phyloP scores from a whole-genome alignment of 1,140 invertebrate genomes.

The Thaumetopoea pityocampa region DNA sequence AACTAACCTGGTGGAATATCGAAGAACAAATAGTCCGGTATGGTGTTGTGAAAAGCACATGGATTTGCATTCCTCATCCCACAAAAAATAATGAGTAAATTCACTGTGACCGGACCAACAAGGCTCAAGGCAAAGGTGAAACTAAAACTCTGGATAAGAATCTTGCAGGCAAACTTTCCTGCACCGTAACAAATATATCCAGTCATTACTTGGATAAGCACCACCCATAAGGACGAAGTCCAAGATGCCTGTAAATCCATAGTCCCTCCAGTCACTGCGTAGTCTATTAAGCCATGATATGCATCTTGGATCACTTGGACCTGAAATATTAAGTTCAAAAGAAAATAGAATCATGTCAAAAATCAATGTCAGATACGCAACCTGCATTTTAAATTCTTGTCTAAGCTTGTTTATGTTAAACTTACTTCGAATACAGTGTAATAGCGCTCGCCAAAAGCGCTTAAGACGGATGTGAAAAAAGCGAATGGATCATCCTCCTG shows the following conservation, averaged over 20 bases:
- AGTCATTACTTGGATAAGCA: constrained; percentile 86
- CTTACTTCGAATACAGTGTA: constrained; percentile 85
- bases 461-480: constrained; percentile 82
- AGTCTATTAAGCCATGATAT: constrained; percentile 80
- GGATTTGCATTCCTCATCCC: constrained; percentile 89
- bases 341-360: too few relatives aligned
- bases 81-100: constrained; percentile 90
- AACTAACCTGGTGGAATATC: constrained; percentile 83
- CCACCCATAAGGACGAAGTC: constrained; percentile 84
- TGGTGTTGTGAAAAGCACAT: constrained; percentile 87
- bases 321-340: constrained; percentile 53
- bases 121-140: constrained; percentile 95
- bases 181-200: constrained; percentile 91
- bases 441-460: constrained; percentile 84
- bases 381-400: background rate
- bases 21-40: constrained; percentile 94
- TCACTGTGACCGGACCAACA: constrained; percentile 92
- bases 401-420: constrained; percentile 1
- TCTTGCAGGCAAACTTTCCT: constrained; percentile 96
- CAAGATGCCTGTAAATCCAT: constrained; percentile 79
- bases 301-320: constrained; percentile 74
- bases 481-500: constrained; percentile 83
- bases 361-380: too few relatives aligned
- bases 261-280: constrained; percentile 80
- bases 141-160: constrained; percentile 96